Conservation (phyloP, 2,113 vertebrate species). For the Anhinga anhinga region DNA sequence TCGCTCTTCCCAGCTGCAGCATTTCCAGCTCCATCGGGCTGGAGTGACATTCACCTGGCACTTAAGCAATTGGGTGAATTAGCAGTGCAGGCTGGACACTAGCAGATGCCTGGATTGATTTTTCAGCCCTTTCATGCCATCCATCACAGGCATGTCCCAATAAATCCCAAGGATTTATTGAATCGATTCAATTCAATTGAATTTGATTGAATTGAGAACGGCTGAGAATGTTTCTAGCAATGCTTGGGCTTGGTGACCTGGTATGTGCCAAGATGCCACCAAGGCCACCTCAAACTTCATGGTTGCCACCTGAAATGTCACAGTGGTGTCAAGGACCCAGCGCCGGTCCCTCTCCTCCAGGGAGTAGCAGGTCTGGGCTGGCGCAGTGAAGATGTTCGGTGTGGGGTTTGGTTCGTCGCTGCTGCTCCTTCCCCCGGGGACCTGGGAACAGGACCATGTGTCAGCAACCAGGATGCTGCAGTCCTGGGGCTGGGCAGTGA, state of each 20-base stretch:
- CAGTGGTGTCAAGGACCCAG: neutral
- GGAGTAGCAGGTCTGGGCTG: neutral
- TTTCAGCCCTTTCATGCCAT: neutral
- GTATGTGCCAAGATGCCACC: neutral
- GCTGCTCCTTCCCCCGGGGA: neutral
- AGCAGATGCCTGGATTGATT: neutral
- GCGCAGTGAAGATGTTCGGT: rapidly evolving
- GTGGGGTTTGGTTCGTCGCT: neutral
- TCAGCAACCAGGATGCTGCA: neutral
- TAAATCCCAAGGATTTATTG: neutral
- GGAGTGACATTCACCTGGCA: neutral
- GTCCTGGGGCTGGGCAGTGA: neutral
- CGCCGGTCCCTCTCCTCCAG: rapidly evolving
- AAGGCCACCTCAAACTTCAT: neutral
- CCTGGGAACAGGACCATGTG: too few species aligned
- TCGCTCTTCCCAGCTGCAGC: neutral
- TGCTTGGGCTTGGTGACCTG: rapidly evolving
- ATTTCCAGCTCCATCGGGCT: neutral
- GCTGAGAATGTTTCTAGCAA: neutral
- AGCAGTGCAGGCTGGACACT: neutral
- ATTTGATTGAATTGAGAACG: too few species aligned
- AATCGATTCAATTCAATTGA: too few species aligned
- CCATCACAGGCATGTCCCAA: neutral
- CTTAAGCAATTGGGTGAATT: neutral
- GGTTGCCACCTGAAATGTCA: neutral